Base-by-base conservation (phyloP, 2,797 vertebrate species). In the Ambastaia sidthimunki region DNA sequence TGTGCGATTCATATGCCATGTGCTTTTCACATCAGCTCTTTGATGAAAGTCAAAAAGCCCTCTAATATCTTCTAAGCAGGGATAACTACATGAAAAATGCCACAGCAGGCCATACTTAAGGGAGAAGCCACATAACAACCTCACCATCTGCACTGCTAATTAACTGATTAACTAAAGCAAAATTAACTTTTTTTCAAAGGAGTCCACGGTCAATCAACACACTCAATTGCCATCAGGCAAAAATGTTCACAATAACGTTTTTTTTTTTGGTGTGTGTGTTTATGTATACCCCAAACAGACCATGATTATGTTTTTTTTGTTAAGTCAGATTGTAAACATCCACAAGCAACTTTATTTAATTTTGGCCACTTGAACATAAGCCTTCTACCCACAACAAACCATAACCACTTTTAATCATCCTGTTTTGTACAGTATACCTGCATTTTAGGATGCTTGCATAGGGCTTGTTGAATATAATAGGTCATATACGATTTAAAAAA, bases 1-100 rank as follows among this genome's bases (percentile, higher is more conserved):
- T 95, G 93, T 90, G 91, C 84, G 83, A 91, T 93, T 93, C 84
- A 84, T 89, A 87, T 91, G 85, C 60, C 62, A 72, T 72, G 60
- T 67, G 78, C 62, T 72, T 78, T 83, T 80, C 55, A 72, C 77
- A 73, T 76, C 63, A 66, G 60, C 68, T 63, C 60, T 67, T 41
- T 78, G 63, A 74, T 67, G 68, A 76, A 62, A 57, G 59, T 47
- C 60, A 62, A 68, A 69, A 57, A 57, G 54, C 25, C 73, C 72
- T 66, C 59, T 71, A 37, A 79, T 78, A 68, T 74, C 75, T 76
- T 73, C 80, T 72, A 59, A 82, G 74, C 62, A 47, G 57, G 34
- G 66, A 19, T 69, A 80, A 73, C 77, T 67, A 80, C 70, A 73
- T 66, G 50, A 73, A 67, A 78, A 66, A 73, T 67, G 60, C 50